Conservation (phyloP, 92 coral and sea anemone genomes). For the Epizoanthus ramosus region DNA sequence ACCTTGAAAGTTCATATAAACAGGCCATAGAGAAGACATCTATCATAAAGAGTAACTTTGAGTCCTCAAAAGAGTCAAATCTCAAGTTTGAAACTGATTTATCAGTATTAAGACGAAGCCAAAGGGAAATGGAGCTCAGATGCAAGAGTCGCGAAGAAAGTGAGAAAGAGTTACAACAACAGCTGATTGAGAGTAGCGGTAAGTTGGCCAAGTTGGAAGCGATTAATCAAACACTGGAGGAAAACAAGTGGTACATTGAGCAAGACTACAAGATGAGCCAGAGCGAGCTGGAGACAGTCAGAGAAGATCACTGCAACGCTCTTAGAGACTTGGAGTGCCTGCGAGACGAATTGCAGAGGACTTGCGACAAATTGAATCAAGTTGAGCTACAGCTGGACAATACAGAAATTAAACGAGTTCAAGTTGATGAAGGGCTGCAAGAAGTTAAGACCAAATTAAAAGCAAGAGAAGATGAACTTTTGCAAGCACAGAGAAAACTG, state of each 20-base stretch:
- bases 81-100: conserved; percentile 14
- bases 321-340: conserved; percentile 6
- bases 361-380: neutral
- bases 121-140: conserved; percentile 16
- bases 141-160: conserved; percentile 4
- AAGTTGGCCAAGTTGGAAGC: conserved; percentile 25
- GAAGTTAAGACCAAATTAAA: neutral
- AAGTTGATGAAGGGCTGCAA: conserved; percentile 13
- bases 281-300: conserved; percentile 10
- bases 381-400: neutral
- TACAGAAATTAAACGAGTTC: neutral
- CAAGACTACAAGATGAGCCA: conserved; percentile 9
- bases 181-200: conserved; percentile 6
- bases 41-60: neutral
- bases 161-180: conserved; percentile 5
- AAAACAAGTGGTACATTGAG: conserved; percentile 5
- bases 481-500: conserved; percentile 6
- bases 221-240: conserved; percentile 17
- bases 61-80: neutral
- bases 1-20: neutral
- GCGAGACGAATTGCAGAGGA: neutral
- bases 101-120: conserved; percentile 6
- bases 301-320: neutral
- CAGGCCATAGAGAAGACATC: conserved; percentile 18
- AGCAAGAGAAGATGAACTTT: conserved; percentile 13